These are phyloP conservation scores for Heliconius hewitsoni DNA, from an alignment of 1,140 invertebrate species.

Conservation along the genomic window DNA sequence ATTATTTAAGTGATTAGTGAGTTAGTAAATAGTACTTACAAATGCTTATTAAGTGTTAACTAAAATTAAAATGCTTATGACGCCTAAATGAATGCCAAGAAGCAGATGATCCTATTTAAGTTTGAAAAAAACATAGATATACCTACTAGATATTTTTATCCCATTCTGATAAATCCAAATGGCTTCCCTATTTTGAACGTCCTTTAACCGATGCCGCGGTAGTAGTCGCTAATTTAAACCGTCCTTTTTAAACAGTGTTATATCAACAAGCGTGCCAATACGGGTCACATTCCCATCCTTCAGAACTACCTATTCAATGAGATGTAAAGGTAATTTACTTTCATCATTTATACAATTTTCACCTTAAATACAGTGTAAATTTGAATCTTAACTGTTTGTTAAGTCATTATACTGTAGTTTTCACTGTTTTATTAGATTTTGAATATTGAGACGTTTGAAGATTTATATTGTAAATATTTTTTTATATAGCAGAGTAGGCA, in stretches of 20 bases:
- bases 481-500: too few relatives aligned
- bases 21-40: too few relatives aligned
- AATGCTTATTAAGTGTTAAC: too few relatives aligned
- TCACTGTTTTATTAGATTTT: conserved; percentile 42
- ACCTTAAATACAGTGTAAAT: conserved; percentile 34
- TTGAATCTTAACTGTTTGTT: conserved; percentile 46
- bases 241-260: conserved; percentile 51
- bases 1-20: too few relatives aligned
- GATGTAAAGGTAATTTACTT: conserved; percentile 13
- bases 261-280: conserved; percentile 46
- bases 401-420: conserved; percentile 44
- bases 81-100: too few relatives aligned
- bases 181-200: conserved; percentile 14
- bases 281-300: conserved; percentile 38
- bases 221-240: conserved; percentile 55
- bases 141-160: neutral
- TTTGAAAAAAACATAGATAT: neutral
- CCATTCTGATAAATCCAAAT: neutral
- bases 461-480: neutral
- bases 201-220: conserved; percentile 48
- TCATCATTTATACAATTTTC: conserved; percentile 30
- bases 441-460: conserved; percentile 37
- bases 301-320: conserved; percentile 14
- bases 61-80: too few relatives aligned
- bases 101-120: too few relatives aligned